A percentile compares a stretch with the other conserved stretches of the same genome.
phyloP scores from a whole-genome alignment of 2,888 invertebrate genomes.

The Nemapogon koenigi region DNA sequence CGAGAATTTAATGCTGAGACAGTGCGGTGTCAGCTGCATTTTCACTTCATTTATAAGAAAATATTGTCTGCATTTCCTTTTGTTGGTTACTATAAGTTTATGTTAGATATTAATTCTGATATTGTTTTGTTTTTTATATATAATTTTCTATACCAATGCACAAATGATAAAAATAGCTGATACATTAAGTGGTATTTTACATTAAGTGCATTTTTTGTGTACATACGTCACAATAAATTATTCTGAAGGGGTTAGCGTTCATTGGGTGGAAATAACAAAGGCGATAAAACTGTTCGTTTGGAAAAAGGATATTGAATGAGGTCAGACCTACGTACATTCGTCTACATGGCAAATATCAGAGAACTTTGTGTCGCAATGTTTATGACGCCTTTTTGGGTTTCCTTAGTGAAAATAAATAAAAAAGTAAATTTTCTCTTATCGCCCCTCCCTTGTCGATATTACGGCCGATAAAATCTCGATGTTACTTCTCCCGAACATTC shows the following conservation, averaged over 20 bases:
- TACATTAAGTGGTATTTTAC: neutral
- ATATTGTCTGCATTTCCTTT: too few relatives aligned
- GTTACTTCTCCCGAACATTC: too few relatives aligned
- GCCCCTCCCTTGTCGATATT: too few relatives aligned
- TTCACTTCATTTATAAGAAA: too few relatives aligned
- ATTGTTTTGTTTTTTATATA: too few relatives aligned
- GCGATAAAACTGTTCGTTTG: constrained; percentile 59
- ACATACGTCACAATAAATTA: constrained; percentile 51
- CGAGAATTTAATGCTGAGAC: too few relatives aligned
- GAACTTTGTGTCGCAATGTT: constrained; percentile 4
- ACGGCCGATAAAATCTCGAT: too few relatives aligned
- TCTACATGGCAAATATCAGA: constrained; percentile 38
- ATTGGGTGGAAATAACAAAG: constrained; percentile 60
- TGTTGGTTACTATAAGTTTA: too few relatives aligned
- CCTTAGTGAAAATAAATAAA: neutral
- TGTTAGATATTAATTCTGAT: too few relatives aligned
- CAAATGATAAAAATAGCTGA: too few relatives aligned
- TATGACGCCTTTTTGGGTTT: constrained; percentile 5
- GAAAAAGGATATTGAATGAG: constrained; percentile 62
- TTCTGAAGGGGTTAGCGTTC: constrained; percentile 52
- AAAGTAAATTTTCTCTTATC: neutral
- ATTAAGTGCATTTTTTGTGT: constrained; percentile 30
- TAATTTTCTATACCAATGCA: too few relatives aligned
- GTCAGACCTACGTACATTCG: constrained; percentile 36
- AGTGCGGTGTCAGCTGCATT: too few relatives aligned